These are phyloP conservation scores for Drosophila affinis DNA, from an alignment of 2,888 invertebrate species.

Conservation along the genomic window DNA sequence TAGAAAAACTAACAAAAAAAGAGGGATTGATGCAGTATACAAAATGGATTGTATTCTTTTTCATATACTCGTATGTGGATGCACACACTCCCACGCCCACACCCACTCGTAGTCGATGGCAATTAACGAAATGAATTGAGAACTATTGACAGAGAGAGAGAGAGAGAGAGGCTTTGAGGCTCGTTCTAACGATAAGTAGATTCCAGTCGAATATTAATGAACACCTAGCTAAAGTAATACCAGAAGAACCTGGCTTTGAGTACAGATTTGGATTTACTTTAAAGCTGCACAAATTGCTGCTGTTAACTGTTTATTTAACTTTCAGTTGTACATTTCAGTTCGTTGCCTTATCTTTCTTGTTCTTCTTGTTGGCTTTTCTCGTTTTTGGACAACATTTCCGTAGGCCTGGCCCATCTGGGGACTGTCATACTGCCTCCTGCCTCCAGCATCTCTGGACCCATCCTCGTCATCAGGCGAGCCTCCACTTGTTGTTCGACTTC, in stretches of 20 bases:
- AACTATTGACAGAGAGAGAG: background rate
- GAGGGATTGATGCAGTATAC: background rate
- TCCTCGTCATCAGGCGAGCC: background rate
- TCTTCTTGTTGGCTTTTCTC: background rate
- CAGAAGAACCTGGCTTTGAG: no score
- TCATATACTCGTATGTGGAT: no score
- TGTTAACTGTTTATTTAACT: no score
- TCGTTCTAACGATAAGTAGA: background rate
- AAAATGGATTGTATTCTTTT: background rate
- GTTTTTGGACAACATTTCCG: slow-evolving; percentile 52
- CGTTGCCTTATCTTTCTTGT: slow-evolving; percentile 5
- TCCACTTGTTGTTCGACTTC: slow-evolving; percentile 29
- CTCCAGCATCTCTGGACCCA: slow-evolving; percentile 4
- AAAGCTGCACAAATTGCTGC: no score
- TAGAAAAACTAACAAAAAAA: background rate
- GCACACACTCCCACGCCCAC: no score
- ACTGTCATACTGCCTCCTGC: slow-evolving; percentile 26
- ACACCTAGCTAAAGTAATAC: no score
- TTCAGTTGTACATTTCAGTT: no score
- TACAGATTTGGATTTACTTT: no score
- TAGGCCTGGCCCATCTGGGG: slow-evolving; percentile 37
- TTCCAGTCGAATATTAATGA: background rate
- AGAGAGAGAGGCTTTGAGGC: no score
- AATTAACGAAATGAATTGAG: background rate
- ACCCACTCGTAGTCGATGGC: background rate